Conservation (phyloP, 2,113 vertebrate genomes). For the Anoura caudifer region DNA sequence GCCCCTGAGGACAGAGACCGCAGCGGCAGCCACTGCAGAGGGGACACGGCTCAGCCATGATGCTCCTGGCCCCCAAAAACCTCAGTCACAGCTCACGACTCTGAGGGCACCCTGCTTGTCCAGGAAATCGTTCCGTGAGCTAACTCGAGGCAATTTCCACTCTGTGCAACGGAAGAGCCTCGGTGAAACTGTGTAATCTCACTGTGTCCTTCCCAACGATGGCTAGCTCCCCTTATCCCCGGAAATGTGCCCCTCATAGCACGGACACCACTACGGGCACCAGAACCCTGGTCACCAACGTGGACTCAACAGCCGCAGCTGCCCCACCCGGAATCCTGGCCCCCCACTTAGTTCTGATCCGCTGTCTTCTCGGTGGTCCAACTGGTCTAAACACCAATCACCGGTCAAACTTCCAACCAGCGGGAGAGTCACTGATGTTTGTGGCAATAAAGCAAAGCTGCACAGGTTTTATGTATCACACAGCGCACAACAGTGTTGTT, state of each 20-base stretch:
- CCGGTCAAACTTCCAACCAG: neutral
- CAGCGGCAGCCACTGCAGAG: rapidly evolving
- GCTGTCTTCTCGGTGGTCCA: too few species aligned
- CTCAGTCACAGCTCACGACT: neutral
- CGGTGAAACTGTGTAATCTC: neutral
- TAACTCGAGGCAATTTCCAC: neutral
- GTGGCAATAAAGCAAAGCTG: neutral
- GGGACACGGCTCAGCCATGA: neutral
- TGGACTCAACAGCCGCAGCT: neutral
- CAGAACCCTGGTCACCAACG: neutral
- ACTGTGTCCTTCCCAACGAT: neutral
- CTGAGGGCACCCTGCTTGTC: neutral
- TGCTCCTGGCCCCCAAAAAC: neutral
- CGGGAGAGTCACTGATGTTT: neutral
- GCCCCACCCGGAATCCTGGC: neutral
- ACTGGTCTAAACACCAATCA: neutral
- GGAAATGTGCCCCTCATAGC: neutral
- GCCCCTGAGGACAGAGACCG: neutral
- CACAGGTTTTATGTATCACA: neutral
- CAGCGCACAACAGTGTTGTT: neutral
- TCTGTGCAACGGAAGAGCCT: neutral
- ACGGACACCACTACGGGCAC: neutral
- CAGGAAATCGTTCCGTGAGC: neutral
- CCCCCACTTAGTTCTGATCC: neutral
- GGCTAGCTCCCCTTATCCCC: neutral